A percentile compares a stretch with the other conserved stretches of the same genome.
phyloP scores from a whole-genome alignment of 2,888 invertebrate genomes.

The Malthinus flaveolus region DNA sequence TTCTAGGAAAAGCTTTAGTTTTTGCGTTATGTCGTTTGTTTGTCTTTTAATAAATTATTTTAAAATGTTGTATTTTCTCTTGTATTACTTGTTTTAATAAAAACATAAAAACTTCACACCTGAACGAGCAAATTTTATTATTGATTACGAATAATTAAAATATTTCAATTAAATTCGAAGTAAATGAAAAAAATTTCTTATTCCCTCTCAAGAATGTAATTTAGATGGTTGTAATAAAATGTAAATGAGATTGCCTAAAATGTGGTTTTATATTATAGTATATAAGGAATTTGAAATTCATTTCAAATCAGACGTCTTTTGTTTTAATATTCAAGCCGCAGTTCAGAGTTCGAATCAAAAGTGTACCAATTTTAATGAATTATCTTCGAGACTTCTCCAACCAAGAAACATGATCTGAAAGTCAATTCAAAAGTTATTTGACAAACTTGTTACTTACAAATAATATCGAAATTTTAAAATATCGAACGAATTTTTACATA shows the following conservation, averaged over 20 bases:
- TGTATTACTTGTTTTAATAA: no score
- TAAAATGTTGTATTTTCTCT: no score
- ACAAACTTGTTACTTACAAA: slow-evolving; percentile 31
- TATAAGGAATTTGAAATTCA: slow-evolving; percentile 20
- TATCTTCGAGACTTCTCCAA: slow-evolving; percentile 34
- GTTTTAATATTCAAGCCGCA: slow-evolving; percentile 36
- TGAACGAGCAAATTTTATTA: no score
- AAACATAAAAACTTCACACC: no score
- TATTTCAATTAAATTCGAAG: no score
- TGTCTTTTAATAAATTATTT: no score
- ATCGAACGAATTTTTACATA: slow-evolving; percentile 4
- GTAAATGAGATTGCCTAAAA: slow-evolving; percentile 21
- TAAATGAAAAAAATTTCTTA: not conserved
- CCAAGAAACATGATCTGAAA: slow-evolving; percentile 38
- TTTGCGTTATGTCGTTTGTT: no score
- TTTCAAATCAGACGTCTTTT: slow-evolving; percentile 30
- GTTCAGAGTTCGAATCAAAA: slow-evolving; percentile 35
- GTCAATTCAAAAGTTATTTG: slow-evolving; percentile 39
- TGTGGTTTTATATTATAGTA: slow-evolving; percentile 8
- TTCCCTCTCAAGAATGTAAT: not conserved
- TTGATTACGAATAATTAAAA: no score
- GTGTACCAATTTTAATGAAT: slow-evolving; percentile 41
- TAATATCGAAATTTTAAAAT: slow-evolving; percentile 13
- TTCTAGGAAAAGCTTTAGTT: no score
- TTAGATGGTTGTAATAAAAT: slow-evolving; percentile 17